Evolutionary conservation across 2,113 vertebrate genomes (phyloP).

Genomic region (Marcusenius ussheri): DNA sequence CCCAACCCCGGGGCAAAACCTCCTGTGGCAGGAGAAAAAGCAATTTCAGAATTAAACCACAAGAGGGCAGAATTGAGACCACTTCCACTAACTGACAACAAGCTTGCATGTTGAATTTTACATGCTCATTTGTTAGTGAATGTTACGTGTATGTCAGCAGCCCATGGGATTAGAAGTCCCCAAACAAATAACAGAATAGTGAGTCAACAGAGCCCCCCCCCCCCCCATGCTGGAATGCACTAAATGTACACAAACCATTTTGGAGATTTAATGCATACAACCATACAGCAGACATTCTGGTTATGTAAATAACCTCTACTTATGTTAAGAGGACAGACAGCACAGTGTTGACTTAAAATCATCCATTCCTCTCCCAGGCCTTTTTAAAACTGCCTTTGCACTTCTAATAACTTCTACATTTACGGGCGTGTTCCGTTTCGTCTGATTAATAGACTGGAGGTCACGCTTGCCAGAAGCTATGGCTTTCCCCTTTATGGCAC

Average conservation of each 20-base stretch:
- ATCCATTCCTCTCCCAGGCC: constrained; percentile 19
- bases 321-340: constrained; percentile 29
- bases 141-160: constrained; percentile 42
- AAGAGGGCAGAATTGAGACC: neutral
- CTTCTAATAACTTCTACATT: constrained; percentile 20
- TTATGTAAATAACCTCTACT: constrained; percentile 49
- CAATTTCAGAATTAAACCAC: neutral
- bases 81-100: neutral
- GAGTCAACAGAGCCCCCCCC: constrained; percentile 51
- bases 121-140: neutral
- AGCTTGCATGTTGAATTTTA: neutral
- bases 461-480: constrained; percentile 34
- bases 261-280: constrained; percentile 54
- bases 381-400: neutral
- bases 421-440: constrained; percentile 2
- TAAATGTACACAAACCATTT: constrained; percentile 58
- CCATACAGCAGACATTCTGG: constrained; percentile 41
- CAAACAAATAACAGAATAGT: constrained; percentile 36
- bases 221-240: constrained; percentile 57
- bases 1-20: neutral
- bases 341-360: constrained; percentile 36
- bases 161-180: constrained; percentile 61
- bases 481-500: constrained; percentile 46
- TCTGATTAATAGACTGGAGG: constrained; percentile 16
- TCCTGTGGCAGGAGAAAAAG: neutral